Base-by-base conservation (phyloP, 2,888 invertebrate genomes). In the Molanna angustata region DNA sequence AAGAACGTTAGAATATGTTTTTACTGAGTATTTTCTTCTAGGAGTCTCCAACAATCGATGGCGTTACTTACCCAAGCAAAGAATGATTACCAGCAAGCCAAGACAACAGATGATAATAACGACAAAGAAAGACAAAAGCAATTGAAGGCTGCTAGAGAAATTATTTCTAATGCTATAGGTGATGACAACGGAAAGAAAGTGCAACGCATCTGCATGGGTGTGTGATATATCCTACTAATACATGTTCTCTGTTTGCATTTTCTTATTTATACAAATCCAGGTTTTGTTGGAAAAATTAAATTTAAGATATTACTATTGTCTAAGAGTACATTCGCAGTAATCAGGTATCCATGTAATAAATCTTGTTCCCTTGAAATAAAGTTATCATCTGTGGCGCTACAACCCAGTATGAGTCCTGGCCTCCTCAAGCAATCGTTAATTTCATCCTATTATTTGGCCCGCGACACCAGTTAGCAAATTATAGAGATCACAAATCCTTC, bases 111-210 rank as follows among this genome's bases (percentile, higher is more conserved):
- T 72, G 64, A 80, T 75, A 63, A 80, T 80, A 33, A 78, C 79
- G 57, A 80, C 67, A 76, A 67, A 63, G 74, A 76, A 67, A 73
- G 82, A 41, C 74, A 77, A 62, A 72, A 73, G 61, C 77, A 78
- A 65, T 69, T 80, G 48, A 82, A 83, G 65, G 85, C 84, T 62
- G 87, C 87, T 1, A 80, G 86, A 48, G 84, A 83, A 65, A 85
- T 87, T 63, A 87, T 87, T 60, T 83, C 86, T 58, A 80, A 83
- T 66, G 86, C 85, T 62, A 83, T 87, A 64, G 79, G 74, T 57
- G 62, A 56, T 40, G 63, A 52, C 32, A 52, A 52, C 20, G 56
- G 56, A 49, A 59, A 59, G 54, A 59, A 59, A 52, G 49, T 57
- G 14, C 54, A 59, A 20, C 56, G 59, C 21, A 57, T 63, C 39